Base-by-base conservation (phyloP, 2,888 invertebrate genomes). In the Drosophila borealis region DNA sequence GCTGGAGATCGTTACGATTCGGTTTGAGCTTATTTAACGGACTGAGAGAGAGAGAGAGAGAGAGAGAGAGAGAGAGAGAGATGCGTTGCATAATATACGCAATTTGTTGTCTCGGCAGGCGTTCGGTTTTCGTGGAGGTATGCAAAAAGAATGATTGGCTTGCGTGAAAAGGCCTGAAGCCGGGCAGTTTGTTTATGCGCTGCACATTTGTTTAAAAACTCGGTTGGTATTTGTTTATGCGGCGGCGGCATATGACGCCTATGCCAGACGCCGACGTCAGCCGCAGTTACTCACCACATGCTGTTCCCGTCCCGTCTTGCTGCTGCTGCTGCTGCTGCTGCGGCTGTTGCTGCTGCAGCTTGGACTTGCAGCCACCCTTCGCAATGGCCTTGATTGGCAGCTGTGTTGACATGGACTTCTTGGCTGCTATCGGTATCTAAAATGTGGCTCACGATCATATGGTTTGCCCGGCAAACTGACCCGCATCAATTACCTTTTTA, bases 141-240 rank as follows among this genome's bases (percentile, higher is more conserved):
- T 49, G 48, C 33, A 34, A 36, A 39, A 51, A n/a, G 51, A 51
- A 51, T 51, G 39, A 10, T 37, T 29, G 51, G 51, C 21, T 25
- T 51, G n/a, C 25, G 14, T 11, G 13, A 39, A 39, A 29, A 29
- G 29, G 21, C 14, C 10, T n/a, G 2, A 14, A 39, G 39, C 14
- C 34, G 34, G 1, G 3, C 50, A 29, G 36, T 59, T 59, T 68
- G 62, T 70, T 57, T 63, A 49, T 44, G 41, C 42, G 54, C 45
- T 51, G 53, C 39, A 54, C 44, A 46, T 64, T 76, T 70, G 70
- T 70, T 70, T 76, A 70, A 62, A 55, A 54, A 37, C 29, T 41
- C 19, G 8, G n/a, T 41, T 49, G 57, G 41, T 42, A 50, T 70
- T 70, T 74, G 60, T 61, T 75, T 74, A 72, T 69, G 42, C 19